These are phyloP conservation scores for Nomada fucata DNA, from an alignment of 2,888 invertebrate genomes.

Conservation along the genomic window DNA sequence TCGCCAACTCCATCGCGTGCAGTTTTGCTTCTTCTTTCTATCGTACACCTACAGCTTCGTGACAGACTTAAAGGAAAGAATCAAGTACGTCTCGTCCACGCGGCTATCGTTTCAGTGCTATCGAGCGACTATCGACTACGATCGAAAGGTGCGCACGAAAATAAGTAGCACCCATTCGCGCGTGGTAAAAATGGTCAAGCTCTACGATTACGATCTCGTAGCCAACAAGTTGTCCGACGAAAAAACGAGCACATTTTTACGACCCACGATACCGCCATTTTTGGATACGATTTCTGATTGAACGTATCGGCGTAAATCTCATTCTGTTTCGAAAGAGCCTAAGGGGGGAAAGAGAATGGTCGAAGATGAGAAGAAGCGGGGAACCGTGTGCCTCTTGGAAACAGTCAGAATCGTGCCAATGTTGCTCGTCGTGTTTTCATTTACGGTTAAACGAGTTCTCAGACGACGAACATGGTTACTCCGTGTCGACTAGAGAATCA, in stretches of 20 bases:
- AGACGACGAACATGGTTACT: slow-evolving; percentile 54
- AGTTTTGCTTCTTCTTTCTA: slow-evolving; percentile 9
- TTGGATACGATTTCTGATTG: slow-evolving; percentile 49
- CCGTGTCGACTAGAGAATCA: slow-evolving; percentile 32
- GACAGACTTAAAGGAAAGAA: neutral
- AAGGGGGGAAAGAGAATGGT: neutral
- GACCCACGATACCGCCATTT: slow-evolving; percentile 38
- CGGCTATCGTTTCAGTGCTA: neutral
- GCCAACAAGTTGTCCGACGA: slow-evolving; percentile 5
- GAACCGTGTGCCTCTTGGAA: slow-evolving; percentile 53
- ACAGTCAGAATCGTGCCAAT: slow-evolving; percentile 76
- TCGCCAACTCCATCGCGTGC: slow-evolving; percentile 18
- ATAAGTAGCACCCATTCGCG: no score
- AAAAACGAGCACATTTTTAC: neutral
- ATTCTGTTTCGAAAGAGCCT: slow-evolving; percentile 54
- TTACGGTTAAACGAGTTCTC: slow-evolving; percentile 70
- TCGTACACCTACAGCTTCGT: neutral
- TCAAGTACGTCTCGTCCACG: neutral
- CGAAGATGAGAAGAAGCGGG: slow-evolving; percentile 2
- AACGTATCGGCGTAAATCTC: slow-evolving; percentile 46
- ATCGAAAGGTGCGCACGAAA: no score
- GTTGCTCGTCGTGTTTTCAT: slow-evolving; percentile 64
- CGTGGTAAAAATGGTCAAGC: neutral
- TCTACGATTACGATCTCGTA: neutral
- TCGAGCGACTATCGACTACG: no score